Evolutionary conservation across 2,797 vertebrate species (phyloP).

Genomic region (Nannoperca australis): DNA sequence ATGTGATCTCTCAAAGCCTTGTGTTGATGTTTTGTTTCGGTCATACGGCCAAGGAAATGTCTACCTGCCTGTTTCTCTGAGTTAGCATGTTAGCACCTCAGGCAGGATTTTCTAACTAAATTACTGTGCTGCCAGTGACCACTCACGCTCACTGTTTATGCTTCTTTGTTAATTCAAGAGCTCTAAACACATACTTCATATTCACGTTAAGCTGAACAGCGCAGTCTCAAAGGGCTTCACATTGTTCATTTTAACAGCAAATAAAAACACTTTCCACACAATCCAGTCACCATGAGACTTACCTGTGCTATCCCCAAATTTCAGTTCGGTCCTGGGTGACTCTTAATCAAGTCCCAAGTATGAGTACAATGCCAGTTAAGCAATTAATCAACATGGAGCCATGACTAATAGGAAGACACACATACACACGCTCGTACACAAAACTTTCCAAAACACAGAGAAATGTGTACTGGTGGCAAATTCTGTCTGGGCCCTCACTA

Average conservation of each 20-base stretch:
- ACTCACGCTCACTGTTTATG: slow-evolving; percentile 44
- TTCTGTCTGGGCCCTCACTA: slow-evolving; percentile 73
- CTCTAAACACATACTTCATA: slow-evolving; percentile 44
- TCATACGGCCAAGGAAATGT: slow-evolving; percentile 72
- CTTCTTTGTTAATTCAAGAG: slow-evolving; percentile 33
- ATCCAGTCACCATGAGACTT: slow-evolving; percentile 31
- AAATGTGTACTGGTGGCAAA: slow-evolving; percentile 72
- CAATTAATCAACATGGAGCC: slow-evolving; percentile 31
- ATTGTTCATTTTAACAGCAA: slow-evolving; percentile 41
- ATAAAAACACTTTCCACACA: slow-evolving; percentile 37
- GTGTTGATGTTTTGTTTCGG: slow-evolving; percentile 64
- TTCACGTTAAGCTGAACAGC: slow-evolving; percentile 26
- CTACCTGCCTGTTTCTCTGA: slow-evolving; percentile 84
- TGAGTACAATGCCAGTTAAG: slow-evolving; percentile 36
- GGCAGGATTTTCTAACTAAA: slow-evolving; percentile 61
- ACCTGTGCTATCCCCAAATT: slow-evolving; percentile 37
- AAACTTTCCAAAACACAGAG: slow-evolving; percentile 53
- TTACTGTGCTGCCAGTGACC: slow-evolving; percentile 70
- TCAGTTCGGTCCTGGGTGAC: slow-evolving; percentile 49
- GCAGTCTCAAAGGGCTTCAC: slow-evolving; percentile 56
- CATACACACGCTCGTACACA: slow-evolving; percentile 1
- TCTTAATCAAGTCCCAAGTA: slow-evolving; percentile 44
- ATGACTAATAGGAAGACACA: slow-evolving; percentile 40
- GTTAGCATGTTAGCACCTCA: slow-evolving; percentile 63
- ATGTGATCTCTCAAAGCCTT: slow-evolving; percentile 58